Conservation (phyloP, 2,888 invertebrate genomes). For the Alsophila aescularia region DNA sequence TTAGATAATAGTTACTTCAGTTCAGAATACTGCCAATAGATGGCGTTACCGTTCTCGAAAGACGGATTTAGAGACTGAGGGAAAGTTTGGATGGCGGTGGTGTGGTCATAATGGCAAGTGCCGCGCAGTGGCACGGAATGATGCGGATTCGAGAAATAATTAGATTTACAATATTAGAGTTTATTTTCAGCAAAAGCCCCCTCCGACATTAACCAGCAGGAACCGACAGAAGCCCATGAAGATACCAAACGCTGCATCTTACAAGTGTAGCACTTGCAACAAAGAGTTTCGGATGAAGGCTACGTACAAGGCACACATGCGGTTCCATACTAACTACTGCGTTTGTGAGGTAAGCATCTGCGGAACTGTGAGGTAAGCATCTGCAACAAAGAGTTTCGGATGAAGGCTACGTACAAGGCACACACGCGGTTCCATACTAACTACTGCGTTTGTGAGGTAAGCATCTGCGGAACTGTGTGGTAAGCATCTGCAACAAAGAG, state of each 20-base stretch:
- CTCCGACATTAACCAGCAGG: neutral
- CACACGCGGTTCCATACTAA: slow-evolving; percentile 74
- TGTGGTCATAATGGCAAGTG: too few relatives aligned
- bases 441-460: slow-evolving; percentile 75
- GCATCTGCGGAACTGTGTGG: slow-evolving; percentile 15
- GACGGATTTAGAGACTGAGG: too few relatives aligned
- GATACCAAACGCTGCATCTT: slow-evolving; percentile 49
- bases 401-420: slow-evolving; percentile 72
- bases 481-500: slow-evolving; percentile 62
- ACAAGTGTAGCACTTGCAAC: slow-evolving; percentile 61
- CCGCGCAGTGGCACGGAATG: too few relatives aligned
- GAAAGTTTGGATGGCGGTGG: too few relatives aligned
- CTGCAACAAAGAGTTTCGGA: slow-evolving; percentile 68
- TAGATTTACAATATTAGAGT: neutral
- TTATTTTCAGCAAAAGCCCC: slow-evolving; percentile 6
- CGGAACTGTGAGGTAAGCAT: too few relatives aligned
- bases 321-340: slow-evolving; percentile 74
- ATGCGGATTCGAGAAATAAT: neutral
- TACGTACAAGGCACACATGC: slow-evolving; percentile 68
- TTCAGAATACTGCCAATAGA: too few relatives aligned
- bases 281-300: slow-evolving; percentile 74
- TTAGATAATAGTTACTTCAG: too few relatives aligned
- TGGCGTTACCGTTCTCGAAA: too few relatives aligned
- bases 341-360: slow-evolving; percentile 67
- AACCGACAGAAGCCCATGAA: neutral